These are phyloP conservation scores for Eriosoma lanigerum DNA, from an alignment of 1,140 invertebrate species.

Conservation along the genomic window DNA sequence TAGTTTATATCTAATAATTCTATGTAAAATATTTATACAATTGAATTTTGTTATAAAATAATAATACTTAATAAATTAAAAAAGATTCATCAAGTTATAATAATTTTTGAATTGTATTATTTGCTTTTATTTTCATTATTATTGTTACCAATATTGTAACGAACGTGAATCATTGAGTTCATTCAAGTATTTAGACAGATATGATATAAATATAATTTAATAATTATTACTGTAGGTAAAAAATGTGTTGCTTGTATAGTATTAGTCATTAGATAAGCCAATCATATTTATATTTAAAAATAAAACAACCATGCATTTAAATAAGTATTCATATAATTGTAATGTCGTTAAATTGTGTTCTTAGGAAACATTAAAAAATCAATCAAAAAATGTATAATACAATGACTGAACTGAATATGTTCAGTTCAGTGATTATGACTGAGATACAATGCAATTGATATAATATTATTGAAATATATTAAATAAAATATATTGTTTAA, in stretches of 20 bases:
- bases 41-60: too few relatives aligned
- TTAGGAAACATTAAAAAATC: background rate
- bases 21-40: too few relatives aligned
- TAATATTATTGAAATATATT: background rate
- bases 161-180: background rate
- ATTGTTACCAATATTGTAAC: background rate
- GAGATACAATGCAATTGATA: constrained; percentile 13
- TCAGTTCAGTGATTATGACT: too few relatives aligned
- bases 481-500: constrained; percentile 1
- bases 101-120: background rate
- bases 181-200: constrained; percentile 14
- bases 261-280: background rate
- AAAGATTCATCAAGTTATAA: constrained; percentile 35
- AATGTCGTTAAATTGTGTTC: background rate
- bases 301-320: constrained; percentile 13
- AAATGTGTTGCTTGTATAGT: background rate
- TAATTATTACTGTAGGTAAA: constrained; percentile 1
- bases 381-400: background rate
- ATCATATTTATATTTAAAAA: constrained; percentile 12
- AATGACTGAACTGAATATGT: background rate
- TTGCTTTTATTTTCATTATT: constrained; percentile 25
- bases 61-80: too few relatives aligned
- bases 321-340: background rate
- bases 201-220: background rate
- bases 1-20: too few relatives aligned